Base-by-base conservation (phyloP, 1,140 invertebrate species). In the Metopolophium dirhodum region DNA sequence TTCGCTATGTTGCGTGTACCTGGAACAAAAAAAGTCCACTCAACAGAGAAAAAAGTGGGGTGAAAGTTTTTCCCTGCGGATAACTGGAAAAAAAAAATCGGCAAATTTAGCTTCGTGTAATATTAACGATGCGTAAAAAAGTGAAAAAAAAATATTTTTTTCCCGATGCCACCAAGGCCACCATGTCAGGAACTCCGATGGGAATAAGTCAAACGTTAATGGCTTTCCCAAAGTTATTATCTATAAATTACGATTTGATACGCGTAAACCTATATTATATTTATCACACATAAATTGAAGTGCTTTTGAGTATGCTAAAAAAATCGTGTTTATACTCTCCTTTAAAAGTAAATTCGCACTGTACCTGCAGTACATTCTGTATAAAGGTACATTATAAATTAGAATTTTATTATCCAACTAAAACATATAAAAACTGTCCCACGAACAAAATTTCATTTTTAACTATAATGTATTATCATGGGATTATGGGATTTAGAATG, bases 81-180 rank as follows among this genome's bases (percentile, higher is more conserved):
- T 49, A 83, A 47, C 88, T 20, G 49, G 47, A n/a, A n/a, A 92
- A 91, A 91, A 41, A 92, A 92, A 91, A 83, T 83, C 68, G 91
- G 77, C 41, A 92, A 92, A 92, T 92, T 92, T 82, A 92, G 47
- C 91, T 83, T 83, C 91, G 51, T 92, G 91, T 92, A 82, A 92
- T 92, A 92, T 92, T 92, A 92, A 92, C 91, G 47, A 92, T 49
- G 91, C 91, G 45, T 92, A 92, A 92, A 92, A 91, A 77, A 77
- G 61, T 35, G 35, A 83, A 83, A 92, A 92, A 91, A 92, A 35
- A 20, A 61, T 68, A 77, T 61, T 49, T 45, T 54, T 92, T 92
- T 49, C 83, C 68, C 22, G 22, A 51, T 26, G 57, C 68, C 68
- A n/a, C 77, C 45, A 45, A 37, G 37, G 26, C 90, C 30, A 68